Evolutionary conservation across 2,888 invertebrate species (phyloP), one percentile per base, ranked within the genome.

Genomic region (Latheticus oryzae): DNA sequence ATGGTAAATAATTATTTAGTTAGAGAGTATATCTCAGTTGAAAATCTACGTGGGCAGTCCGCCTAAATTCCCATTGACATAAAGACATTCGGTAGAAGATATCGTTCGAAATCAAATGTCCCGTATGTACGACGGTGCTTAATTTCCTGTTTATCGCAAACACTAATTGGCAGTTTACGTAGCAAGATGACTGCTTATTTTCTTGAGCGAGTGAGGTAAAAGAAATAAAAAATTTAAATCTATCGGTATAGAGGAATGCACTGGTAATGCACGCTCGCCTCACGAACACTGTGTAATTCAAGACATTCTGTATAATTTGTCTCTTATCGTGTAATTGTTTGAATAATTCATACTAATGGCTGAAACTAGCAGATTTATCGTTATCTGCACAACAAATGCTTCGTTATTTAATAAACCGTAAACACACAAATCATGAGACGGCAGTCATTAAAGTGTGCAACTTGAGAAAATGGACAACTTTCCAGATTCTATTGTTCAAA

Each of bases 251-350:
- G 13, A n/a, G n/a, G n/a, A n/a, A 21, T 42, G 45, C 67, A 71
- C 72, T 67, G 72, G 74, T 74, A 75, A 70, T 62, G 73, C 73
- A 73, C 73, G 72, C 70, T 71, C 69, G 67, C 62, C 70, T 73
- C 73, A 71, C 73, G 73, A 74, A 72, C 75, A 71, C 69, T 61
- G 69, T 71, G 74, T 76, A 76, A 76, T 75, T 76, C 74, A 76
- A 72, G 70, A 70, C 69, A 66, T 70, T 72, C 72, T 68, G 75
- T 74, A 75, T 75, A 78, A 78, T 78, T 78, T 78, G 78, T 77
- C 77, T 76, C 73, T 76, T 78, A 77, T 77, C 75, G 70, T 74
- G 77, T 76, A 77, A 76, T 77, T 77, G 76, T 76, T 76, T 77
- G 78, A 76, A 78, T 78, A 74, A 78, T 77, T 76, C 76, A 78